phyloP scores from a whole-genome alignment of 2,113 vertebrate genomes.

The Pituophis catenifer region DNA sequence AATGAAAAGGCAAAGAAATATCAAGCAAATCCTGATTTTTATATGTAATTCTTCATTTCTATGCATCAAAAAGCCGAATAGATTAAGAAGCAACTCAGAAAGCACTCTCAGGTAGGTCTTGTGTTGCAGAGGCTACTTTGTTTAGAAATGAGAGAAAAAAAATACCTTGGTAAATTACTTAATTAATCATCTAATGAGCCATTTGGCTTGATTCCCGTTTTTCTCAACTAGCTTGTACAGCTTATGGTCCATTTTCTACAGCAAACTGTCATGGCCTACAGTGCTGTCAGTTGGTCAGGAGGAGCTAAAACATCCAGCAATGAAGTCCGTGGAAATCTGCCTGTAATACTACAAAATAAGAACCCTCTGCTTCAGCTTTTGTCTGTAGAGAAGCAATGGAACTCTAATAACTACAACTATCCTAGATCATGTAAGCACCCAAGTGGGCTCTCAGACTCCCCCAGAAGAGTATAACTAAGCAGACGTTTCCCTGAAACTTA shows the following conservation, averaged over 20 bases:
- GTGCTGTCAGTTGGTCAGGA: not conserved
- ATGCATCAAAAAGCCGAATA: not conserved
- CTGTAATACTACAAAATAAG: not conserved
- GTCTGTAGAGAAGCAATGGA: not conserved
- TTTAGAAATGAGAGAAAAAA: not conserved
- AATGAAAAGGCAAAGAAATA: not conserved
- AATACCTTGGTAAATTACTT: not conserved
- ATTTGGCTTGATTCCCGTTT: slow-evolving; percentile 1
- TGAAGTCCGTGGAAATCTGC: not conserved
- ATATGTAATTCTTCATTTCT: not conserved
- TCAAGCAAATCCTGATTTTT: not conserved
- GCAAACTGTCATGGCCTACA: not conserved
- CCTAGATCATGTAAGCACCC: not conserved
- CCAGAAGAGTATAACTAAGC: not conserved
- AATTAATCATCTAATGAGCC: not conserved
- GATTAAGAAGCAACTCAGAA: not conserved
- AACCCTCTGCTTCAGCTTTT: not conserved
- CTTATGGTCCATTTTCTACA: not conserved
- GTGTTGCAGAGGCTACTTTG: rapidly evolving
- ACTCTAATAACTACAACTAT: not conserved
- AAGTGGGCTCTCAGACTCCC: not conserved
- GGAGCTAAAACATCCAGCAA: not conserved
- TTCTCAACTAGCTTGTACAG: not conserved
- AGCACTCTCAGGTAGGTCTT: not conserved
- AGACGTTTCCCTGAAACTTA: not conserved